phyloP scores from a whole-genome alignment of 2,797 vertebrate genomes.

The Cheracebus regulus region DNA sequence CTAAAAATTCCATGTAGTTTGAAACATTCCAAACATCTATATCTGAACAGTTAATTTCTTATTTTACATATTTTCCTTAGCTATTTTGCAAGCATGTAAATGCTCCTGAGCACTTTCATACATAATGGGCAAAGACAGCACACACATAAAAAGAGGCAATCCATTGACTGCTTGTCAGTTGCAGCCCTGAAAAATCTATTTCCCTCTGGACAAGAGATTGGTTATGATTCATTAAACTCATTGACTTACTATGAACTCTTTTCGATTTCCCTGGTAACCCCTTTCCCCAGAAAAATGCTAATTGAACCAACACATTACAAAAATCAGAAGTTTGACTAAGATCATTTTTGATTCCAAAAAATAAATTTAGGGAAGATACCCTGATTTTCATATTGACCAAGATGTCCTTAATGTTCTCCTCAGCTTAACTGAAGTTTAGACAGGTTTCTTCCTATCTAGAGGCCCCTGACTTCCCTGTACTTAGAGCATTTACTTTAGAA shows the following conservation, averaged over 20 bases:
- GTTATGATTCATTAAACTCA: conserved; percentile 31
- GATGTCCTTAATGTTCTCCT: background rate
- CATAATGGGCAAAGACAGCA: background rate
- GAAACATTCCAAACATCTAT: background rate
- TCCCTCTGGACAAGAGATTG: background rate
- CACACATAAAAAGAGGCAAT: background rate
- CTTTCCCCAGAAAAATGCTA: background rate
- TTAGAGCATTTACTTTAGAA: background rate
- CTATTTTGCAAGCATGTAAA: background rate
- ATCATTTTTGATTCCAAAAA: background rate
- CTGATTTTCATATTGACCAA: background rate
- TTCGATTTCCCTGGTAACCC: background rate
- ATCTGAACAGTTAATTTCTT: background rate
- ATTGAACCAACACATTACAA: background rate
- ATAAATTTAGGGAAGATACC: background rate
- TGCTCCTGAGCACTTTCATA: background rate
- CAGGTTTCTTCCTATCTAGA: background rate
- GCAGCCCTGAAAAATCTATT: background rate
- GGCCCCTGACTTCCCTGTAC: background rate
- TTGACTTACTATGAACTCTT: background rate
- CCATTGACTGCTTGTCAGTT: background rate
- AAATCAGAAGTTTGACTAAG: background rate
- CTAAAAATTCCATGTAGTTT: background rate
- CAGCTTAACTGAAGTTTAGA: background rate
- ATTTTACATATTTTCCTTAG: background rate